Evolutionary conservation across 1,140 invertebrate genomes (phyloP).

Genomic region (Telenomus remus): DNA sequence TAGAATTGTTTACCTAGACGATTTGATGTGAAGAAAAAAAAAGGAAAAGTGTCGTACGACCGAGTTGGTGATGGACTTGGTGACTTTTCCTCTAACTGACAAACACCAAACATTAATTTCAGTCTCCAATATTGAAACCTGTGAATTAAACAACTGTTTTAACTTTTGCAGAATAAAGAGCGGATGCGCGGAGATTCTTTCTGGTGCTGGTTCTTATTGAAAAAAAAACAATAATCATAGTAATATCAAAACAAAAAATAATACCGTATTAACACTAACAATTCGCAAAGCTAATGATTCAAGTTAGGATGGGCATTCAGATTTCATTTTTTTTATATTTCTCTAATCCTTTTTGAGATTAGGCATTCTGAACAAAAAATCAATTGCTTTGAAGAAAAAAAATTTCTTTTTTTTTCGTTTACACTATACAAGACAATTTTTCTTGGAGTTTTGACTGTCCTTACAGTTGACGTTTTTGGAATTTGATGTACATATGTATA

Average conservation of each 20-base stretch:
- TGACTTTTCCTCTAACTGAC: conserved; percentile 41
- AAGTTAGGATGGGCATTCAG: conserved; percentile 21
- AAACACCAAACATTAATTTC: no score
- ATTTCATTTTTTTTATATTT: neutral
- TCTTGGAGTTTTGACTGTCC: neutral
- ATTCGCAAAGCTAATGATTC: conserved; percentile 42
- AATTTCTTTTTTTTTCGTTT: neutral
- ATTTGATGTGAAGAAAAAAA: conserved; percentile 3
- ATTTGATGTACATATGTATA: conserved; percentile 38
- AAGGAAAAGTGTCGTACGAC: conserved; percentile 25
- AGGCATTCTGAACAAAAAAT: no score
- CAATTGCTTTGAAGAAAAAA: no score
- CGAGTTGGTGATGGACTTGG: conserved; percentile 36
- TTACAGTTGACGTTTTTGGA: neutral
- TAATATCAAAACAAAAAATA: conserved; percentile 53
- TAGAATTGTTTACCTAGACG: no score
- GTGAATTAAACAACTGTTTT: conserved; percentile 23
- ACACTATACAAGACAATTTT: neutral
- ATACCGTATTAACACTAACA: conserved; percentile 64
- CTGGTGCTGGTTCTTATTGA: conserved; percentile 73
- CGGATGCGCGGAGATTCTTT: conserved; percentile 63
- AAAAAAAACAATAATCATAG: conserved; percentile 42
- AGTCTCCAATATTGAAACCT: no score
- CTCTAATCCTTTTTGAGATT: neutral
- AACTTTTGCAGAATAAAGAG: conserved; percentile 49